A percentile compares a stretch with the other conserved stretches of the same genome.
phyloP scores from a whole-genome alignment of 1,140 invertebrate species.

The Ceratina japonica region DNA sequence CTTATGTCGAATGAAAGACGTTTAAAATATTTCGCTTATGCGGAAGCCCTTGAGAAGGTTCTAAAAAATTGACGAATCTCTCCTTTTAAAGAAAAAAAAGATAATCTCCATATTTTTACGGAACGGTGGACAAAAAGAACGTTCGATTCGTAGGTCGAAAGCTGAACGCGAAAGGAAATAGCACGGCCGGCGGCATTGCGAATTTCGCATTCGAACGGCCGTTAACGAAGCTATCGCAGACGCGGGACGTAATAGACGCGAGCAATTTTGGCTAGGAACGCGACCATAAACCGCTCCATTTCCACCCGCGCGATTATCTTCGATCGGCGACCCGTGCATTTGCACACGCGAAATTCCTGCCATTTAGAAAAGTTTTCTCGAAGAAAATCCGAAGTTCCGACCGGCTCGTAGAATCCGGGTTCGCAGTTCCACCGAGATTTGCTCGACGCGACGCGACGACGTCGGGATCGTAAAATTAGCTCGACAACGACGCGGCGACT shows the following conservation, averaged over 20 bases:
- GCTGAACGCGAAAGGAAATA: background rate
- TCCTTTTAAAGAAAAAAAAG: background rate
- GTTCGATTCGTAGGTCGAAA: background rate
- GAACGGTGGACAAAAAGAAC: background rate
- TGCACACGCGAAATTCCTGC: background rate
- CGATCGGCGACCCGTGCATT: background rate
- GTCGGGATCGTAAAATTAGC: too few species aligned
- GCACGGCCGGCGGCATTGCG: background rate
- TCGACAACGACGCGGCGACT: too few species aligned
- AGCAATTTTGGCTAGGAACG: background rate
- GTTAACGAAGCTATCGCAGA: background rate
- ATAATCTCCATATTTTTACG: background rate
- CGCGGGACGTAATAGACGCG: background rate
- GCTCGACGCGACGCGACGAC: too few species aligned
- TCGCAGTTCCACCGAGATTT: too few species aligned
- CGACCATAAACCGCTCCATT: slow-evolving; percentile 7
- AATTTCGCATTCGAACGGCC: slow-evolving; percentile 1
- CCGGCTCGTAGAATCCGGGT: too few species aligned
- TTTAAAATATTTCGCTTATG: too few species aligned
- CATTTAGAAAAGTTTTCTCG: slow-evolving; percentile 5
- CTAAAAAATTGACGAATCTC: too few species aligned
- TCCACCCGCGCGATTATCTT: slow-evolving; percentile 1
- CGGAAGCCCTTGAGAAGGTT: too few species aligned
- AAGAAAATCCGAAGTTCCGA: too few species aligned
- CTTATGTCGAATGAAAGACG: too few species aligned